phyloP scores from a whole-genome alignment of 2,113 vertebrate species.

The Brachypteracias leptosomus region DNA sequence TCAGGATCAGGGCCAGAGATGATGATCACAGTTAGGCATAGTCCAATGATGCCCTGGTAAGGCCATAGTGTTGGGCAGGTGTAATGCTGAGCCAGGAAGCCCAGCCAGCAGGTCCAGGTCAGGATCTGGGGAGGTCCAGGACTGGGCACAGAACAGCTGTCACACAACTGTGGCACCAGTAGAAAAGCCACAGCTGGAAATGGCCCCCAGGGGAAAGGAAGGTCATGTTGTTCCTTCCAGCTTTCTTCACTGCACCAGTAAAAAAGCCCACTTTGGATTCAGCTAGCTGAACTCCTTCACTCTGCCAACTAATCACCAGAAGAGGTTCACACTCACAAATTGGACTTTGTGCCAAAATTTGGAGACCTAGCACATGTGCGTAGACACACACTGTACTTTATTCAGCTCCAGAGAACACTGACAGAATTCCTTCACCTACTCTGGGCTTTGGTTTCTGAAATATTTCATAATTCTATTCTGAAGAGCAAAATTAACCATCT shows the following conservation, averaged over 20 bases:
- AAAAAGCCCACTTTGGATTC: not conserved
- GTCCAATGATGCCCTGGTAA: rapidly evolving
- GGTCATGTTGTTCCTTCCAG: not conserved
- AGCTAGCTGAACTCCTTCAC: not conserved
- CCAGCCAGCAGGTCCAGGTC: not conserved
- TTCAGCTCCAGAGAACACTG: not conserved
- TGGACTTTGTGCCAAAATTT: not conserved
- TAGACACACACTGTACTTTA: not conserved
- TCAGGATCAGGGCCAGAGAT: not conserved
- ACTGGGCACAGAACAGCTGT: not conserved
- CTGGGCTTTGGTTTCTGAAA: not conserved
- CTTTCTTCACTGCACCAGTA: not conserved
- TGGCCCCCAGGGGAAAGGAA: rapidly evolving
- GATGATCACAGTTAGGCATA: not conserved
- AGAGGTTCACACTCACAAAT: not conserved
- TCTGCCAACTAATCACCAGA: not conserved
- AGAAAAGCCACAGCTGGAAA: not conserved
- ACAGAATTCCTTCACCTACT: not conserved
- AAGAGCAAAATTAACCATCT: not conserved
- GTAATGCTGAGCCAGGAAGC: not conserved
- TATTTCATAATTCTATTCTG: not conserved
- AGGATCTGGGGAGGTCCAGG: not conserved
- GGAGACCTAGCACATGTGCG: rapidly evolving
- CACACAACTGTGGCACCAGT: not conserved
- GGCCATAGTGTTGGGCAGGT: not conserved